Evolutionary conservation across 2,888 invertebrate genomes (phyloP), one percentile per base, ranked within the genome.

Genomic region (Apeira syringaria): DNA sequence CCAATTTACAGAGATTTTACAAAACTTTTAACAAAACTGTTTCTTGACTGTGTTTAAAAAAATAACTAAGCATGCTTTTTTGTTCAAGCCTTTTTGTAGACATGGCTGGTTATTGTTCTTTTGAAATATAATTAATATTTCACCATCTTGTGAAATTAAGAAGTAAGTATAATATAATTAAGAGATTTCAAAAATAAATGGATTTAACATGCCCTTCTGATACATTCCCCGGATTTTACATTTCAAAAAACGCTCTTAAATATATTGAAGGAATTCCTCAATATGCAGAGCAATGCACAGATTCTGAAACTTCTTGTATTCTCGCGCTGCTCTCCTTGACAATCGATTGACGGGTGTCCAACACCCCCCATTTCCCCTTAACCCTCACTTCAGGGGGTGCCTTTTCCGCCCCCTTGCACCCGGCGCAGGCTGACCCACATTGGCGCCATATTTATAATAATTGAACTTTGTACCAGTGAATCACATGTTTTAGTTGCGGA

Each of bases 301-400:
- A 50, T 60, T 58, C 56, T 56, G 57, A 64, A 67, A 65, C 59
- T 68, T 68, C 78, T 81, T 79, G 67, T 63, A 64, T 79, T 80
- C 82, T 78, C 82, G 26, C 39, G 40, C 15, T 3, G 42, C 17
- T 18, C 49, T 80, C 79, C 82, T 86, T 87, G 87, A 87, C 87
- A 90, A 91, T 91, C 91, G 91, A 91, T 91, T 91, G 91, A 90
- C 89, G 89, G 86, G 86, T 81, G 84, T 75, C 83, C 71, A 67
- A 72, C 68, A 52, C 46, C 40, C 48, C 56, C 56, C 61, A 39
- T 33, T 39, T 28, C 51, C 59, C 57, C 5, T 20, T 20, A 61
- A 38, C 34, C 41, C 27, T 50, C 59, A 56, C 5, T 7, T 20
- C 1, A 8, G 9, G 24, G 24, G 24, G 8, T 24, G 24, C 9